Conservation (phyloP, 2,113 vertebrate species). For the Scortum barcoo region DNA sequence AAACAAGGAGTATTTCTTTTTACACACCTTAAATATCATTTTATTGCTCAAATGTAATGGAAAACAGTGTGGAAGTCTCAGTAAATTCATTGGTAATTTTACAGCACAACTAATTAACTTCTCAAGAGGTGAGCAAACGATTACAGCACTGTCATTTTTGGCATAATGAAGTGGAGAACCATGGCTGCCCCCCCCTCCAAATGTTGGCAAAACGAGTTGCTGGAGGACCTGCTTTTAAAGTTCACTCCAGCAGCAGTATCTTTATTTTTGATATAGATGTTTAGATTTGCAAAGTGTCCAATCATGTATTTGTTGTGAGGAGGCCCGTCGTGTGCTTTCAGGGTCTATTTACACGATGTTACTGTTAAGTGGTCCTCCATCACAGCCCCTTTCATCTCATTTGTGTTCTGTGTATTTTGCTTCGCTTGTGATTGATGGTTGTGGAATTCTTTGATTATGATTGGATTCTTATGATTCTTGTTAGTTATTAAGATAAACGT, state of each 20-base stretch:
- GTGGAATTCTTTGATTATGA: constrained; percentile 23
- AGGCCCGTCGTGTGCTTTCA: constrained; percentile 42
- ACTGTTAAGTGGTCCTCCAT: constrained; percentile 10
- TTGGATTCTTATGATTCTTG: constrained; percentile 20
- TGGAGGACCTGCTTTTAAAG: constrained; percentile 28
- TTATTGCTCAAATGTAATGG: neutral
- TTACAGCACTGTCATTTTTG: constrained; percentile 21
- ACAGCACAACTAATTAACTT: constrained; percentile 21
- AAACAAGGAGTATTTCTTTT: neutral
- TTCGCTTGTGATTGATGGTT: constrained; percentile 39
- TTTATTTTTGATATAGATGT: constrained; percentile 78
- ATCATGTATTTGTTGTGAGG: constrained; percentile 23
- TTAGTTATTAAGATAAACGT: constrained; percentile 16
- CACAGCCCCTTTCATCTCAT: constrained; percentile 24
- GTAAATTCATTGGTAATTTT: constrained; percentile 1
- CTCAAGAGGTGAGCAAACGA: neutral
- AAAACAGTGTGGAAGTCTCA: neutral
- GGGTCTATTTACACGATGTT: constrained; percentile 34
- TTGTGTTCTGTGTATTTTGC: constrained; percentile 36
- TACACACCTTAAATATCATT: neutral
- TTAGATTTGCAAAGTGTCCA: constrained; percentile 58
- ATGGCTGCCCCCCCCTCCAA: neutral
- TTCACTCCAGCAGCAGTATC: constrained; percentile 24
- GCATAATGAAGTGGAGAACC: neutral
- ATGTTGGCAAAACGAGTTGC: constrained; percentile 17